phyloP scores from a whole-genome alignment of 2,113 vertebrate genomes.

The Mesitornis unicolor region DNA sequence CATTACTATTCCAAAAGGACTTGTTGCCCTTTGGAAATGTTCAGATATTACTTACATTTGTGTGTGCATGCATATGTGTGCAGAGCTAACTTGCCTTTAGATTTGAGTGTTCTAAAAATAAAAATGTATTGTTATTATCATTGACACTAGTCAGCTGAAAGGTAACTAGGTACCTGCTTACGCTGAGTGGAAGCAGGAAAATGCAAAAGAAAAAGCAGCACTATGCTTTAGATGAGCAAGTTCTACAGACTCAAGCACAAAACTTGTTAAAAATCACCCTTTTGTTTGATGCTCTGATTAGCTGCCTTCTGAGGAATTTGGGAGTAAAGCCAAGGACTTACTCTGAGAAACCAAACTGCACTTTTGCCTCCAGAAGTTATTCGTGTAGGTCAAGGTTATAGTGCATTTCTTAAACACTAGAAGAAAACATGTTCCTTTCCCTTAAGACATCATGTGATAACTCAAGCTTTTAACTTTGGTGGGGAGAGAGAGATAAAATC shows the following conservation, averaged over 20 bases:
- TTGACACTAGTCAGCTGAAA: slow-evolving; percentile 41
- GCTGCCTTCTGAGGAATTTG: neutral
- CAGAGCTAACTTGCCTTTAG: slow-evolving; percentile 49
- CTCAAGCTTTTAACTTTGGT: neutral
- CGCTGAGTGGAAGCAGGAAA: neutral
- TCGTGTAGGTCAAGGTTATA: neutral
- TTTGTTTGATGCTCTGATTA: neutral
- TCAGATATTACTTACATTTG: slow-evolving; percentile 59
- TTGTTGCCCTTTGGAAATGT: slow-evolving; percentile 65
- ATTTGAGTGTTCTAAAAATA: slow-evolving; percentile 44
- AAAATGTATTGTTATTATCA: slow-evolving; percentile 41
- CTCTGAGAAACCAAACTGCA: neutral
- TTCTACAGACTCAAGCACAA: neutral
- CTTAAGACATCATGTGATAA: neutral
- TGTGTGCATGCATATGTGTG: slow-evolving; percentile 7
- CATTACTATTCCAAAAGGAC: slow-evolving; percentile 70
- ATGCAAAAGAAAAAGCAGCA: neutral
- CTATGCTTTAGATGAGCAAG: neutral
- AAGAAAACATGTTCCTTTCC: neutral
- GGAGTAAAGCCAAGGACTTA: neutral
- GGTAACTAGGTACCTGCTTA: slow-evolving; percentile 22
- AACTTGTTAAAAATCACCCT: slow-evolving; percentile 36
- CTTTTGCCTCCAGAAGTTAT: neutral
- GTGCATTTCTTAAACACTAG: neutral
- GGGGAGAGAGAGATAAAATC: neutral